A percentile compares a stretch with the other conserved stretches of the same genome.
These are phyloP conservation scores for Thysanoteuthis rhombus DNA, from an alignment of 2,888 invertebrate species.

Conservation along the genomic window DNA sequence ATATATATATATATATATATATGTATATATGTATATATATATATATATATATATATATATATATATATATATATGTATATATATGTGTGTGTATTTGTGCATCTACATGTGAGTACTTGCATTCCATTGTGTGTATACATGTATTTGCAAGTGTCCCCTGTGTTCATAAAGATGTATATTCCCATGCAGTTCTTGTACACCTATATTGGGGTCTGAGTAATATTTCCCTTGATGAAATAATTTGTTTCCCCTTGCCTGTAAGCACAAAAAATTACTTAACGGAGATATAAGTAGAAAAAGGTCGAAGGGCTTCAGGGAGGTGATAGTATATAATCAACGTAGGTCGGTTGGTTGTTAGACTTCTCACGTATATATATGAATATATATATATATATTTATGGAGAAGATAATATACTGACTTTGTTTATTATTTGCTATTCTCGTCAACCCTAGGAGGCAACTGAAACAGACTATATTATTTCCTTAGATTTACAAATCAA, in stretches of 20 bases:
- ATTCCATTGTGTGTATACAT: background rate
- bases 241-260: background rate
- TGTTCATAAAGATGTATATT: background rate
- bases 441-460: background rate
- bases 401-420: background rate
- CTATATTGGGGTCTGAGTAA: background rate
- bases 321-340: too few species aligned
- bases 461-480: background rate
- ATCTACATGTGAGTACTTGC: background rate
- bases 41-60: background rate
- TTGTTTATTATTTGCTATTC: background rate
- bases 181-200: fast-evolving
- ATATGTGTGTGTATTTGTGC: background rate
- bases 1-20: too few species aligned
- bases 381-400: too few species aligned
- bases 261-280: background rate
- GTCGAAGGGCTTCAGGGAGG: background rate
- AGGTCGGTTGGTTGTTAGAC: background rate
- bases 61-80: background rate
- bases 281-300: background rate
- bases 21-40: too few species aligned
- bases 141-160: background rate
- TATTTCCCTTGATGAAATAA: background rate
- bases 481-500: background rate
- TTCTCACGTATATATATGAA: background rate